These are phyloP conservation scores for Acrocephalus arundinaceus DNA, from an alignment of 2,113 vertebrate species.

Conservation along the genomic window DNA sequence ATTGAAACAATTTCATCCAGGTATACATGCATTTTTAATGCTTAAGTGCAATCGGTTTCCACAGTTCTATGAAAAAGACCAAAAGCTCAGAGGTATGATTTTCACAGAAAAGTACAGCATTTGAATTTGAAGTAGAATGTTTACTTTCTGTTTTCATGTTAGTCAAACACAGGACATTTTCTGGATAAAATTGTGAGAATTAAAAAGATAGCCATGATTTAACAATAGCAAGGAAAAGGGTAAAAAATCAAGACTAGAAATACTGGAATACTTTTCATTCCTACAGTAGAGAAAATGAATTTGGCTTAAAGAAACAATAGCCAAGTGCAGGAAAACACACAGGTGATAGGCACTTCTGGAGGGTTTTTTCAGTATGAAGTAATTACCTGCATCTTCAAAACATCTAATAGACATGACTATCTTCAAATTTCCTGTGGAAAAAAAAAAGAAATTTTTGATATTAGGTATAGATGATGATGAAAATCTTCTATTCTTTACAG, in stretches of 20 bases:
- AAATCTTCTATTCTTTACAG: neutral
- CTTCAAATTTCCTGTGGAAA: slow-evolving; percentile 67
- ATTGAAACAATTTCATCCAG: neutral
- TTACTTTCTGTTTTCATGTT: neutral
- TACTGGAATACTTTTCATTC: neutral
- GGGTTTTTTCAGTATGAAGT: neutral
- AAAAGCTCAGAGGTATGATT: neutral
- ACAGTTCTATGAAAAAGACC: neutral
- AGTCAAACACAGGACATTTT: neutral
- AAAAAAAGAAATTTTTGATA: neutral
- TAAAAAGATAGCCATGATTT: neutral
- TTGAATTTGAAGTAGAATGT: neutral
- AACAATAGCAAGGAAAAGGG: neutral
- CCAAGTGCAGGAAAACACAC: neutral
- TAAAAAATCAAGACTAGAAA: neutral
- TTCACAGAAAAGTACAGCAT: neutral
- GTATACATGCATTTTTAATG: neutral
- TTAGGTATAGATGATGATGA: neutral
- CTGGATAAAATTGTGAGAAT: neutral
- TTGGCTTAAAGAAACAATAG: neutral
- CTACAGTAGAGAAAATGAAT: neutral
- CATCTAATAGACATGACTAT: slow-evolving; percentile 70
- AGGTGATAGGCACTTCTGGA: neutral
- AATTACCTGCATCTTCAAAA: slow-evolving; percentile 73
- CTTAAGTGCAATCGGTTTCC: neutral